Base-by-base conservation (phyloP, 2,797 vertebrate genomes). In the Philypnodon macrostomus region DNA sequence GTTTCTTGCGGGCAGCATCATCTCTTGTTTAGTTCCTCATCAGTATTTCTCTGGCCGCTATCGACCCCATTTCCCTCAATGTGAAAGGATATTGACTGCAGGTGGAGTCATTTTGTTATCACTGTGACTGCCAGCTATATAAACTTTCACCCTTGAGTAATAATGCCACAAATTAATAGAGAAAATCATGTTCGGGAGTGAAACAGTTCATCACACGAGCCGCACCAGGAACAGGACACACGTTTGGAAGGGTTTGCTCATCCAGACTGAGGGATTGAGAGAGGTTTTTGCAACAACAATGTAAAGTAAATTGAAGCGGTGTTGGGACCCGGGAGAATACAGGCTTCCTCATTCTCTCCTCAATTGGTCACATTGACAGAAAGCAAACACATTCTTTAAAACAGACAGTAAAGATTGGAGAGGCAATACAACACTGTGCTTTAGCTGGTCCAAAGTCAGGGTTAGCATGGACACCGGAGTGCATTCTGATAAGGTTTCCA, bases 111-210 rank as follows among this genome's bases (percentile, higher is more conserved):
- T 53, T 70, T 63, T 63, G 56, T 79, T 73, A 73, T 77, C 64
- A 47, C 61, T 55, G 36, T 59, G 62, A 73, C 70, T 62, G 67
- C 58, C 51, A 67, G 74, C 76, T 47, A 65, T 48, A 64, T 50
- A 73, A 70, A 79, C 56, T 68, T 76, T 65, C 63, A 72, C 51
- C 64, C 63, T 63, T 63, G 48, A 68, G 75, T 63, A 77, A 79
- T 67, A 80, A 75, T 64, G 63, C 70, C 47, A 73, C 50, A 70
- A 66, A 82, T 68, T 67, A 75, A 79, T 75, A 69, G 68, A 61
- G 54, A 58, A 73, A 76, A 78, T 80, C 15, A 2, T 57, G 60
- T 47, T 69, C 55, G 36, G n/a, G 64, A 44, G 57, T 52, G 58
- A 66, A 40, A 4, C 27, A 38, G 77, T 73, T 73, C 74, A 77